Conservation (phyloP, 2,888 invertebrate species). For the Chirona hameri region DNA sequence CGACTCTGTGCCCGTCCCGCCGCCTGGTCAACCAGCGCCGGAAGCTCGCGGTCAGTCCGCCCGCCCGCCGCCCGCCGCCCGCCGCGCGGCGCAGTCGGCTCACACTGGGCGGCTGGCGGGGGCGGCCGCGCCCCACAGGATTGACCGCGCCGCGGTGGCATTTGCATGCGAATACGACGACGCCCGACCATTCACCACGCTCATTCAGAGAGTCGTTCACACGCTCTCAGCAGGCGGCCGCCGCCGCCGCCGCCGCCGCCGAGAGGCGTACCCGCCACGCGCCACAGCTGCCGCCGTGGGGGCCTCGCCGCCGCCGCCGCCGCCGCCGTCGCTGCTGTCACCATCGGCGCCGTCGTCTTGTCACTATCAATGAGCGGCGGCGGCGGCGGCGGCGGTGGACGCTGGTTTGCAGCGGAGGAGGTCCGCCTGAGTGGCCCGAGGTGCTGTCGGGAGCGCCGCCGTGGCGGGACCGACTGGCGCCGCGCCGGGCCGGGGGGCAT, state of each 20-base stretch:
- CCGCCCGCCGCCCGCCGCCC: background rate
- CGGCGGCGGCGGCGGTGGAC: background rate
- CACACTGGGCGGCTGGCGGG: too few species aligned
- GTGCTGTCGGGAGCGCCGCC: background rate
- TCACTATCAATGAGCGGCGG: background rate
- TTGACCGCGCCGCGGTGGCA: background rate
- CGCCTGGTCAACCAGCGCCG: background rate
- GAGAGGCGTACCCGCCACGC: too few species aligned
- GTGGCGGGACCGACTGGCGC: background rate
- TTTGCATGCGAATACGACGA: conserved; percentile 10
- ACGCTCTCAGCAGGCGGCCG: background rate
- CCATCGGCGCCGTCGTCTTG: too few species aligned
- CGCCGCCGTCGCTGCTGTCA: too few species aligned
- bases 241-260: too few species aligned
- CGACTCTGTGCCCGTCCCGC: too few species aligned
- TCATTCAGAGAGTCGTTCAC: conserved; percentile 1
- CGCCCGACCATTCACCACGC: background rate
- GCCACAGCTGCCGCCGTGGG: too few species aligned
- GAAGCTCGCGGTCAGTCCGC: background rate
- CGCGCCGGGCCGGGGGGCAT: background rate
- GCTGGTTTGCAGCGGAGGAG: background rate
- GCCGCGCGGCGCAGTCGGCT: too few species aligned
- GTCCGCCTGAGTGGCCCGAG: background rate
- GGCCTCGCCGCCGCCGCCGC: too few species aligned
- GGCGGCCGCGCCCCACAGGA: background rate